Base-by-base conservation (phyloP, 2,113 vertebrate species). In the Phasianus colchicus region DNA sequence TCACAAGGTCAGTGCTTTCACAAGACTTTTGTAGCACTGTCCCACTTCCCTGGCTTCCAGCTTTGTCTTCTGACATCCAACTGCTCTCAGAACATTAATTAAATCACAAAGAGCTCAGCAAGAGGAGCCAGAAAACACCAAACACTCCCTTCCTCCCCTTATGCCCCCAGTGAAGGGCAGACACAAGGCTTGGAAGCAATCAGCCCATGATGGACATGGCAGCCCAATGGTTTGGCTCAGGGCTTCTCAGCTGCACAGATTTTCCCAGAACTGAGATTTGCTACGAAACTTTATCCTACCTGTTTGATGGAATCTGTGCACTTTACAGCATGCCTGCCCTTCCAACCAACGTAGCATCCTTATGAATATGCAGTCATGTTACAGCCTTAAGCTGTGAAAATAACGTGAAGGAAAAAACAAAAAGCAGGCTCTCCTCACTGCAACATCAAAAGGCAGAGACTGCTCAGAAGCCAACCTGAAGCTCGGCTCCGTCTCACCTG, bases 1-100 rank as follows among this genome's bases (percentile, higher is more conserved):
- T 57, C 40, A 93, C 95, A 84, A 97, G 95, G 94, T 96, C 92
- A 13, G 20, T 96, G 93, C 88, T 97, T 96, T 96, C 95, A 90
- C 95, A 95, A 90, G 94, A 48, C 94, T 93, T n/a, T 16, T 57
- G 69, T 83, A 78, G 95, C 34, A 0, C 80, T 86, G 86, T 80
- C 92, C 90, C 32, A 7, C 83, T 91, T 32, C 82, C 85, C 72
- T 9, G 24, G 92, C 83, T 64, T 91, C 78, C 83, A 90, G 90
- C 90, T 92, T 83, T 48, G 76, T 42, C 85, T 94, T 57, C 91
- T 69, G 77, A 88, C 45, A 0, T 86, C 73, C 93, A 81, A 6
- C 61, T 84, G 70, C 77, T 13, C 76, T 72, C 70, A 50, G 93
- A 88, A 88, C 93, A 92, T 94, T 95, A 91, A 94, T 82, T 90